Evolutionary conservation across 2,113 vertebrate genomes (phyloP).

Genomic region (Calyptomena viridis): DNA sequence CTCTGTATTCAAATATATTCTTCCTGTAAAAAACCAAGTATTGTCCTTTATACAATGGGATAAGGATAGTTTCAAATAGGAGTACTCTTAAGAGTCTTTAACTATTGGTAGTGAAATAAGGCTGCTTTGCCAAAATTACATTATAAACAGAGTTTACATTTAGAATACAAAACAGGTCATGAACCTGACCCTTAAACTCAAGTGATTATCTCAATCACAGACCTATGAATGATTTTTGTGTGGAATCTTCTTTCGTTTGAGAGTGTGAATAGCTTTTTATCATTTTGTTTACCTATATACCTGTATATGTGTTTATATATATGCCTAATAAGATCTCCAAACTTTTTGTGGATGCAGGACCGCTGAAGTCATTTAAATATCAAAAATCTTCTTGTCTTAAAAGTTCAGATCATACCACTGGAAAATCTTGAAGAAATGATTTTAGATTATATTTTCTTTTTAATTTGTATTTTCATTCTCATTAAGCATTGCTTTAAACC

Average conservation of each 20-base stretch:
- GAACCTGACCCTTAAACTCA: not conserved
- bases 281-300: not conserved
- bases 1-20: not conserved
- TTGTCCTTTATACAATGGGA: not conserved
- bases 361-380: not conserved
- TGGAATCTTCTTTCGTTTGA: not conserved
- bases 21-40: not conserved
- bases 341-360: not conserved
- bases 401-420: not conserved
- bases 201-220: not conserved
- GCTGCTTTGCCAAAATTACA: not conserved
- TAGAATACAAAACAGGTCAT: not conserved
- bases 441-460: not conserved
- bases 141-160: not conserved
- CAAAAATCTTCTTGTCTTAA: not conserved
- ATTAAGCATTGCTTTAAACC: not conserved
- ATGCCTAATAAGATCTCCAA: not conserved
- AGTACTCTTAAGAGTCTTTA: not conserved
- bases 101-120: not conserved
- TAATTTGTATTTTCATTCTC: not conserved
- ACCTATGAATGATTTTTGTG: not conserved
- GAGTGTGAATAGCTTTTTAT: not conserved
- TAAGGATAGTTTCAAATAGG: not conserved
- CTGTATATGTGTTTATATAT: not conserved
- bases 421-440: not conserved